Conservation (phyloP, 2,888 invertebrate genomes). For the Drosophila lutescens region DNA sequence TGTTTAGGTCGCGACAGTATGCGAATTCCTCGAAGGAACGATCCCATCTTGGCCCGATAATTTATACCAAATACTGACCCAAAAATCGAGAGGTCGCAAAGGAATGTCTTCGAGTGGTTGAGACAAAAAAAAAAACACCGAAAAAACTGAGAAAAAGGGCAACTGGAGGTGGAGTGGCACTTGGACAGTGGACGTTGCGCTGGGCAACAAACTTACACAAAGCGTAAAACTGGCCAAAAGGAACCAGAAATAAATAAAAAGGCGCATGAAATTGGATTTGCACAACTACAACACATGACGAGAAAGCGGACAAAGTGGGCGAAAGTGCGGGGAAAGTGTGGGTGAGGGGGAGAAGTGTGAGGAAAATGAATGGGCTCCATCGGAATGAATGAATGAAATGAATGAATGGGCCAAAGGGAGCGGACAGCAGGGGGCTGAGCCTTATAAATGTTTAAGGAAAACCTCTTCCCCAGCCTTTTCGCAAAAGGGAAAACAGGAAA, state of each 20-base stretch:
- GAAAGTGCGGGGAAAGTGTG: conserved; percentile 4
- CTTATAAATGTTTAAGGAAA: conserved; percentile 48
- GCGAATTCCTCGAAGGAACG: conserved; percentile 2
- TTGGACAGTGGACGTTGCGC: conserved; percentile 41
- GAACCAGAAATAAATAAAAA: conserved; percentile 37
- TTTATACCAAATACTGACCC: conserved; percentile 53
- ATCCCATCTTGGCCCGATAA: conserved; percentile 32
- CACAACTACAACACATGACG: conserved; percentile 49
- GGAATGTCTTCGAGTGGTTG: conserved; percentile 6
- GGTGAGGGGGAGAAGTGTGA: conserved; percentile 1
- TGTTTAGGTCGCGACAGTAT: conserved; percentile 44
- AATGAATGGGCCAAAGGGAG: conserved; percentile 38
- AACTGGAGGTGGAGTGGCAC: conserved; percentile 35
- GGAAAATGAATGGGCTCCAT: conserved; percentile 36
- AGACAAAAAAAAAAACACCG: conserved; percentile 7
- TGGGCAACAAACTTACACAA: conserved; percentile 39
- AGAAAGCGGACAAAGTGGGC: conserved; percentile 13
- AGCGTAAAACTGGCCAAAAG: conserved; percentile 22
- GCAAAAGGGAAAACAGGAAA: conserved; percentile 6
- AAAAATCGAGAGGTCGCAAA: conserved; percentile 37
- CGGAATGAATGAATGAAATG: conserved; percentile 44
- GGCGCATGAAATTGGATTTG: conserved; percentile 63
- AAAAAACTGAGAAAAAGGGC: conserved; percentile 19
- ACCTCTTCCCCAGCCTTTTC: conserved; percentile 8
- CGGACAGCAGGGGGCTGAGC: conserved; percentile 16